Conservation (phyloP, 2,113 vertebrate species). For the Odocoileus virginianus region DNA sequence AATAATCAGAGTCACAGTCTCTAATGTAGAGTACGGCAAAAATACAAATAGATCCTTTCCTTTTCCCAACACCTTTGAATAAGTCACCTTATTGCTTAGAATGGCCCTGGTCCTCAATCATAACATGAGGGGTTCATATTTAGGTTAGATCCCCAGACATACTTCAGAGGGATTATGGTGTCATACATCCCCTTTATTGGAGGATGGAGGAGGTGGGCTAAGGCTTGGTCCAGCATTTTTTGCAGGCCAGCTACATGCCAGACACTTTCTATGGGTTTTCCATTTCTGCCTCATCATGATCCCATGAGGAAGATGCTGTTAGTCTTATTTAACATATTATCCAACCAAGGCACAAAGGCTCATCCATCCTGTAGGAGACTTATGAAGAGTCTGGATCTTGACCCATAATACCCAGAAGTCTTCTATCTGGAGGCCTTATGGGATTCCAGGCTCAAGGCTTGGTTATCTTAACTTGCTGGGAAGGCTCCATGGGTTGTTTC, state of each 20-base stretch:
- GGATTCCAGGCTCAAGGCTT: neutral
- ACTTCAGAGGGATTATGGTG: neutral
- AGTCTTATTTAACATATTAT: neutral
- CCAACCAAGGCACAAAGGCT: neutral
- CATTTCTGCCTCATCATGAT: neutral
- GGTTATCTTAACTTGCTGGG: neutral
- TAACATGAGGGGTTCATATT: neutral
- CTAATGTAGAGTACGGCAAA: neutral
- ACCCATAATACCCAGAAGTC: neutral
- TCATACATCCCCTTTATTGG: neutral
- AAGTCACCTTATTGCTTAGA: neutral
- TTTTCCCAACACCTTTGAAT: neutral
- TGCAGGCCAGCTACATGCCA: neutral
- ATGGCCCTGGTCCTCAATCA: neutral
- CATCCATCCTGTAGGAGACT: neutral
- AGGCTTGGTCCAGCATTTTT: neutral
- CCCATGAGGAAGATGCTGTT: neutral
- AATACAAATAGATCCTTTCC: neutral
- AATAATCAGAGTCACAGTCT: neutral
- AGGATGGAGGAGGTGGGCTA: neutral
- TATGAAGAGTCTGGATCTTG: neutral
- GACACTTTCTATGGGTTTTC: neutral
- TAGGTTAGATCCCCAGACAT: neutral
- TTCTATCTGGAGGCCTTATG: neutral
- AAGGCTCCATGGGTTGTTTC: neutral